phyloP scores from a whole-genome alignment of 1,140 invertebrate genomes.

The Anastrepha ludens region DNA sequence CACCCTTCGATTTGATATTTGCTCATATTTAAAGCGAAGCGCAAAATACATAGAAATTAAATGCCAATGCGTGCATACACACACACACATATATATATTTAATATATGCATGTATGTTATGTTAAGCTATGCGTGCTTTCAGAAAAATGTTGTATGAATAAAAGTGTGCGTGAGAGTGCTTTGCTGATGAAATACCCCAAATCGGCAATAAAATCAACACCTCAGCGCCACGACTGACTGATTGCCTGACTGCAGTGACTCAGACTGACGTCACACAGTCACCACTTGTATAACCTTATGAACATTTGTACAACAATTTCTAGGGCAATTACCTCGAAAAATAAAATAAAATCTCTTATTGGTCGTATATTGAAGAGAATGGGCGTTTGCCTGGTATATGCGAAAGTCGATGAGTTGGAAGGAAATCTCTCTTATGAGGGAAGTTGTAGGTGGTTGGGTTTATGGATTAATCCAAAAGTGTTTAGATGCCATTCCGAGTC shows the following conservation, averaged over 20 bases:
- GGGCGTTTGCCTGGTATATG: not conserved
- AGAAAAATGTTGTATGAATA: not conserved
- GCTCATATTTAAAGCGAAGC: slow-evolving; percentile 5
- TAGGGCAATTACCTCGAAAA: slow-evolving; percentile 21
- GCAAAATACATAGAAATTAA: not conserved
- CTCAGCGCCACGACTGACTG: not conserved
- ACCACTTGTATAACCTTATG: not conserved
- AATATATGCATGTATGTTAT: not conserved
- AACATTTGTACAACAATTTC: not conserved
- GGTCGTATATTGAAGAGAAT: not conserved
- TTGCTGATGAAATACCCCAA: not conserved
- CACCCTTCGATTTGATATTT: slow-evolving; percentile 34
- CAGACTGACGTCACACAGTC: not conserved
- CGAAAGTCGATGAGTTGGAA: slow-evolving; percentile 34
- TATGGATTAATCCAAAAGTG: not conserved
- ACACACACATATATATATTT: not conserved
- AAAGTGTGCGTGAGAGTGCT: not conserved
- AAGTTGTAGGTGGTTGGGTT: not conserved
- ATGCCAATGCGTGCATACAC: not conserved
- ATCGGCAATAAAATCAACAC: slow-evolving; percentile 38
- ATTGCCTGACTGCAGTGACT: not conserved
- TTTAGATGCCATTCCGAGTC: not conserved
- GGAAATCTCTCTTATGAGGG: slow-evolving; percentile 13
- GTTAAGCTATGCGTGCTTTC: too few relatives aligned
- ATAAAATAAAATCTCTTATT: not conserved